phyloP scores from a whole-genome alignment of 1,140 invertebrate genomes.

The Drosophila mayri region DNA sequence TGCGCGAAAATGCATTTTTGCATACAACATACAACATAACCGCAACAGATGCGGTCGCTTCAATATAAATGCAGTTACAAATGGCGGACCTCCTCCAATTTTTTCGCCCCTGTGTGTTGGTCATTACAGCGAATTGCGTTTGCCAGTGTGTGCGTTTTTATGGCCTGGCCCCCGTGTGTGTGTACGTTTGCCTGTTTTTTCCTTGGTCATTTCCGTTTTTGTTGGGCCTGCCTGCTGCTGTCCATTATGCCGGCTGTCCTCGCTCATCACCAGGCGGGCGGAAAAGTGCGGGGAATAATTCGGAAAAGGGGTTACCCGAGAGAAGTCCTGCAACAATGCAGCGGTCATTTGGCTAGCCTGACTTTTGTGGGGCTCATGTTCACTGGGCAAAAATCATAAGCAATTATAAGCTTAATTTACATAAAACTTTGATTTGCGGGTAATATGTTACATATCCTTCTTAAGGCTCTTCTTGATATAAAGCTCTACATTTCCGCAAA shows the following conservation, averaged over 20 bases:
- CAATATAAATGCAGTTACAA: constrained; percentile 83
- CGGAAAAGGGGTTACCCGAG: constrained; percentile 6
- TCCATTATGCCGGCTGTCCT: constrained; percentile 69
- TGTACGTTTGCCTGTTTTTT: constrained; percentile 42
- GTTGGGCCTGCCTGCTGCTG: constrained; percentile 35
- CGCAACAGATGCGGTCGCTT: constrained; percentile 83
- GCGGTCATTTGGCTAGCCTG: constrained; percentile 14
- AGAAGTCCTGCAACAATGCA: constrained; percentile 37
- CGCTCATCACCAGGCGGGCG: constrained; percentile 55
- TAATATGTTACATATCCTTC: background rate
- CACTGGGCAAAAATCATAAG: constrained; percentile 1
- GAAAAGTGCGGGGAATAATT: constrained; percentile 22
- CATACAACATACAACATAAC: constrained; percentile 82
- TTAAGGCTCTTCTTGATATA: background rate
- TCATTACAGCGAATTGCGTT: constrained; percentile 78
- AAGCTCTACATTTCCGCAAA: background rate
- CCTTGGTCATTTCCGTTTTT: constrained; percentile 80
- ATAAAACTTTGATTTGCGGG: background rate
- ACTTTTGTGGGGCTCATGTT: constrained; percentile 9
- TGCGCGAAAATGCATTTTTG: constrained; percentile 83
- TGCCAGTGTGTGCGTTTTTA: constrained; percentile 54
- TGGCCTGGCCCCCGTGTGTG: constrained; percentile 43
- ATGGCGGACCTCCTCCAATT: constrained; percentile 45
- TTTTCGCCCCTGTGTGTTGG: constrained; percentile 37
- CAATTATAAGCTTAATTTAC: background rate